These are phyloP conservation scores for Rhynchopsitta pachyrhyncha DNA, from an alignment of 2,113 vertebrate species.

Conservation along the genomic window DNA sequence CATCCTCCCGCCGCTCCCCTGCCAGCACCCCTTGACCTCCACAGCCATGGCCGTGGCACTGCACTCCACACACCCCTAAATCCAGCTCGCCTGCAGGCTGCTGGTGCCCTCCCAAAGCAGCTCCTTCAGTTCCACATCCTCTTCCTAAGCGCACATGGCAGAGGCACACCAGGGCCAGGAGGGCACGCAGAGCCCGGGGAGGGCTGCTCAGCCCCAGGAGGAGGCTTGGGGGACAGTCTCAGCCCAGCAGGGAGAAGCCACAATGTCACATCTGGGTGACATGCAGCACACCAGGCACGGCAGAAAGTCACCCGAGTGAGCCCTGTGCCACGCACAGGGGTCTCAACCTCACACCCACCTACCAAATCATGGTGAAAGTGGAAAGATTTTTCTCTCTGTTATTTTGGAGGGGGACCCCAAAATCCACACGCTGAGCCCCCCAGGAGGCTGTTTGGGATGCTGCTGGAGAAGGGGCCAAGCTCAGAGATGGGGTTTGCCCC, in stretches of 20 bases:
- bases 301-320: neutral
- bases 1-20: neutral
- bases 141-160: neutral
- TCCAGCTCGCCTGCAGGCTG: neutral
- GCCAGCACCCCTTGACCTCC: neutral
- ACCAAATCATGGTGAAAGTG: neutral
- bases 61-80: neutral
- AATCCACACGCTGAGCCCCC: neutral
- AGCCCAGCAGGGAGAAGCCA: neutral
- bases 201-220: neutral
- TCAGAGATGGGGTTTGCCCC: neutral
- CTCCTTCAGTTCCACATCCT: neutral
- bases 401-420: neutral
- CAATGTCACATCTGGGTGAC: neutral
- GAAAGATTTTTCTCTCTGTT: neutral
- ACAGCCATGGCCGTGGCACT: neutral
- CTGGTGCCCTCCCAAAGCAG: neutral
- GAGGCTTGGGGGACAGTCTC: neutral
- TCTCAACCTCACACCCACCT: neutral
- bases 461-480: fast-evolving
- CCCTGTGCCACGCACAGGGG: neutral
- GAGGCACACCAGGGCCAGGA: neutral
- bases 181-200: neutral
- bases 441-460: neutral
- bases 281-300: neutral